Evolutionary conservation across 2,888 invertebrate species (phyloP).

Genomic region (Epiblema foenella): DNA sequence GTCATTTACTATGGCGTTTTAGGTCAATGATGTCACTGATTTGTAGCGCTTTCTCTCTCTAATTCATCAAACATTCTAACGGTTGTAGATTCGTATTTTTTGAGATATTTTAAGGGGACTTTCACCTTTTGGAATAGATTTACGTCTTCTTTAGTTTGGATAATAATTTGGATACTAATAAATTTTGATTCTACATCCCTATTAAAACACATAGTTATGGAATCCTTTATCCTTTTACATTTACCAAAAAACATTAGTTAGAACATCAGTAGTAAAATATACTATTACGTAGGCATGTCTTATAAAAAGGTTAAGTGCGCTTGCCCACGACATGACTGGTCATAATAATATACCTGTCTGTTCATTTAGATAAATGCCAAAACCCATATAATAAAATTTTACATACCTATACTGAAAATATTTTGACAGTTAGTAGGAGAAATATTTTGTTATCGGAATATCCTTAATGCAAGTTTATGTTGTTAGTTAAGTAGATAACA

Average conservation of each 20-base stretch:
- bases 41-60: too few species aligned
- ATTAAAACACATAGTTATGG: neutral
- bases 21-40: too few species aligned
- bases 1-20: too few species aligned
- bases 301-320: neutral
- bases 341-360: neutral
- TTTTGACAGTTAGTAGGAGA: neutral
- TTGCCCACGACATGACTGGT: neutral
- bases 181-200: too few species aligned
- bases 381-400: neutral
- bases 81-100: too few species aligned
- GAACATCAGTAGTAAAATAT: neutral
- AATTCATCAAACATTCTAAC: too few species aligned
- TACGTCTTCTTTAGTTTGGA: too few species aligned
- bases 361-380: constrained; percentile 6
- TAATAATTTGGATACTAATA: too few species aligned
- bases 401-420: neutral
- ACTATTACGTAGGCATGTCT: neutral
- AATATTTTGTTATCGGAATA: neutral
- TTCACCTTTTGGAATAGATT: too few species aligned
- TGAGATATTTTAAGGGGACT: too few species aligned
- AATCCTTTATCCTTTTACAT: neutral
- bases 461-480: neutral
- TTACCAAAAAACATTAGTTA: neutral
- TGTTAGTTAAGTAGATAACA: constrained; percentile 2